These are phyloP conservation scores for Papilio polyxenes DNA, from an alignment of 1,140 invertebrate species.

Conservation along the genomic window DNA sequence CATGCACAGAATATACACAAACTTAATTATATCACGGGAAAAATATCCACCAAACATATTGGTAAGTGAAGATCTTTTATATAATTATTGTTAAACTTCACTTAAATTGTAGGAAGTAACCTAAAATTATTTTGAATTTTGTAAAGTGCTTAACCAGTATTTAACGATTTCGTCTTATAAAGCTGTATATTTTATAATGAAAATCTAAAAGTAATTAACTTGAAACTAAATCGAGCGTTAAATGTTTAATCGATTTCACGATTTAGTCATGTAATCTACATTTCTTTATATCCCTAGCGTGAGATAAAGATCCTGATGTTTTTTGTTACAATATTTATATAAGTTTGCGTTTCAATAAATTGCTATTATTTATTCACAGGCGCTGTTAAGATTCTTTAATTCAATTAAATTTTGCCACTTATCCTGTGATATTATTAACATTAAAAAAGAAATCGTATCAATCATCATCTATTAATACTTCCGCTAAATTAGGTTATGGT, in stretches of 20 bases:
- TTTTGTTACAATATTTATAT: background rate
- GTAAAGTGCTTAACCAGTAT: too few relatives aligned
- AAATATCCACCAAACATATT: conserved; percentile 65
- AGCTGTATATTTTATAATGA: background rate
- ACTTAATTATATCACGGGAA: conserved; percentile 61
- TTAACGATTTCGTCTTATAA: too few relatives aligned
- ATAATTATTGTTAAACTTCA: background rate
- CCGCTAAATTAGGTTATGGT: conserved; percentile 56
- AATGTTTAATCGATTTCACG: conserved; percentile 11
- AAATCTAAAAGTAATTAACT: background rate
- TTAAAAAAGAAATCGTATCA: background rate
- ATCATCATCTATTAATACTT: background rate
- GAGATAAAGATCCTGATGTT: background rate
- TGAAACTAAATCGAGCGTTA: background rate
- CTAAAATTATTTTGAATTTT: too few relatives aligned
- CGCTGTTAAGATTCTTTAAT: background rate
- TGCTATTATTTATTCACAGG: conserved; percentile 13
- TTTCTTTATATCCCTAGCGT: background rate
- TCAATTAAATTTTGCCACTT: background rate
- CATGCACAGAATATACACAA: conserved; percentile 60
- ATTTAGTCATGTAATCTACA: background rate
- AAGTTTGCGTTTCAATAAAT: background rate
- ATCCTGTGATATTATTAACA: background rate
- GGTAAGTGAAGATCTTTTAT: conserved; percentile 48
- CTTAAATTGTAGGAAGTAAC: too few relatives aligned